These are phyloP conservation scores for Phylloscopus whistleri DNA, from an alignment of 2,113 vertebrate species.

Conservation along the genomic window DNA sequence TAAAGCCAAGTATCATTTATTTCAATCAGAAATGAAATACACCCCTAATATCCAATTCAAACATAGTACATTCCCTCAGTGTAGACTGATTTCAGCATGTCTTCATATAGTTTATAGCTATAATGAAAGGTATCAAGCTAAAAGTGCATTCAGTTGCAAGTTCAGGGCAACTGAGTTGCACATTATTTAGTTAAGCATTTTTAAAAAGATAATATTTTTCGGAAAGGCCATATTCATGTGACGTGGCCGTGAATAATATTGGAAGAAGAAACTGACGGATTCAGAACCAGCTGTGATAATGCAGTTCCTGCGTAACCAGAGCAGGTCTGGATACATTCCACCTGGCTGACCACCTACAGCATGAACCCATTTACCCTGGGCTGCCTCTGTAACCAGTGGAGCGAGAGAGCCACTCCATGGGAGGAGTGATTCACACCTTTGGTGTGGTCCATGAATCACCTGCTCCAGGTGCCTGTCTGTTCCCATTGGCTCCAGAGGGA, in stretches of 20 bases:
- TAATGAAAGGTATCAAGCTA: not conserved
- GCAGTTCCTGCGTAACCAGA: not conserved
- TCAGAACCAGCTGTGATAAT: not conserved
- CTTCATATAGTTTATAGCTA: not conserved
- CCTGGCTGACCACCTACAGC: slow-evolving; percentile 39
- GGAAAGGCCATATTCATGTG: not conserved
- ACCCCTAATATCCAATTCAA: not conserved
- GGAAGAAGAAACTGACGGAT: not conserved
- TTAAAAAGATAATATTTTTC: not conserved
- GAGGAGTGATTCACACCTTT: slow-evolving; percentile 39
- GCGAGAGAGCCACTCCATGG: not conserved
- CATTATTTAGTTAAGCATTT: not conserved
- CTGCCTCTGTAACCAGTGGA: slow-evolving; percentile 32
- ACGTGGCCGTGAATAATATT: not conserved
- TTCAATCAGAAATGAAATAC: not conserved
- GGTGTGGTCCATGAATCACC: slow-evolving; percentile 61
- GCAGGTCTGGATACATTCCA: slow-evolving; percentile 52
- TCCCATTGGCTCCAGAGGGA: not conserved
- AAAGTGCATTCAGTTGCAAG: not conserved
- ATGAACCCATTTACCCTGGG: not conserved
- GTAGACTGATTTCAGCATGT: not conserved
- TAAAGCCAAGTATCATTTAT: not conserved
- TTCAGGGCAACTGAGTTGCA: not conserved
- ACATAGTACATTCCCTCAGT: not conserved
- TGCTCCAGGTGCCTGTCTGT: not conserved